Conservation (phyloP, 2,888 invertebrate species). For the Steinernema carpocapsae region DNA sequence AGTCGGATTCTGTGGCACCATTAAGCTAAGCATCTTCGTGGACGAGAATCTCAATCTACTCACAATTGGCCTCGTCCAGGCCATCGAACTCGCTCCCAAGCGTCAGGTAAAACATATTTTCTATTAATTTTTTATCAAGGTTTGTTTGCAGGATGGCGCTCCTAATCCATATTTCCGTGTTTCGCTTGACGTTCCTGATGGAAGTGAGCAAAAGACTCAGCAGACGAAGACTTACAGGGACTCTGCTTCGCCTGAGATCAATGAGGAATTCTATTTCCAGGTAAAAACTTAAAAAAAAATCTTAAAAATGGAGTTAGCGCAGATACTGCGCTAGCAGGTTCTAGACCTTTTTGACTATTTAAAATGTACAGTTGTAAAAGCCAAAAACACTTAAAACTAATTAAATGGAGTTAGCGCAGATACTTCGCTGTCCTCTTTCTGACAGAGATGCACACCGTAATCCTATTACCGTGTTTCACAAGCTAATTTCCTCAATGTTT, state of each 20-base stretch:
- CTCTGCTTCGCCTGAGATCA: slow-evolving; percentile 60
- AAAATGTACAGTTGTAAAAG: too few relatives aligned
- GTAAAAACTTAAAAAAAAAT: slow-evolving; percentile 42
- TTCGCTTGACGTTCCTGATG: slow-evolving; percentile 56
- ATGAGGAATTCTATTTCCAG: slow-evolving; percentile 67
- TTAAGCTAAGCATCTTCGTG: slow-evolving; percentile 76
- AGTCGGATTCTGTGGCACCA: slow-evolving; percentile 72
- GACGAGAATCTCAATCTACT: slow-evolving; percentile 76
- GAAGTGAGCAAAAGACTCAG: slow-evolving; percentile 49
- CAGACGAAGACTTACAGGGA: slow-evolving; percentile 58
- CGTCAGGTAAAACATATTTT: slow-evolving; percentile 57
- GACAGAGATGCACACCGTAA: slow-evolving; percentile 19
- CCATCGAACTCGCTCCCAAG: slow-evolving; percentile 70
- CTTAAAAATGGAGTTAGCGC: too few relatives aligned
- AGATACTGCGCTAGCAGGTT: too few relatives aligned
- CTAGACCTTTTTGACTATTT: too few relatives aligned
- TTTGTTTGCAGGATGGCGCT: slow-evolving; percentile 46
- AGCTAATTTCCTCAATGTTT: too few relatives aligned
- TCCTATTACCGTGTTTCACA: too few relatives aligned
- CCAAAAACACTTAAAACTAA: too few relatives aligned
- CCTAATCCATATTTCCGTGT: slow-evolving; percentile 59
- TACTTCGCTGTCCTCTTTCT: neutral
- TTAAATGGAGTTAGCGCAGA: too few relatives aligned
- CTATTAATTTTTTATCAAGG: too few relatives aligned
- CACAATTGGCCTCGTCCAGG: slow-evolving; percentile 75